Base-by-base conservation (phyloP, 2,113 vertebrate species). In the Semnornis frantzii region DNA sequence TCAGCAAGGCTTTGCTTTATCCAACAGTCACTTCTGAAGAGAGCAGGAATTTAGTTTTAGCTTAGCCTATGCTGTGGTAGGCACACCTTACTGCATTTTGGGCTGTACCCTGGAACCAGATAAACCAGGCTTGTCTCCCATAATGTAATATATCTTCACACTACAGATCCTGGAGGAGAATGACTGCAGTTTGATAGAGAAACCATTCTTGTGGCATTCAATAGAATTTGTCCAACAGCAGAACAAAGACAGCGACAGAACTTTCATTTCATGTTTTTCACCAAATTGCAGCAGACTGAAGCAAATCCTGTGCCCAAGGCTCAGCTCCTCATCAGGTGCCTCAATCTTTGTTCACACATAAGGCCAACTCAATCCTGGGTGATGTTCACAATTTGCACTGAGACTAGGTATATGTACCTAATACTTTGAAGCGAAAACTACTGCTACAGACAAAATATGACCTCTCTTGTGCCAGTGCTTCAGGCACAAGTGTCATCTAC, bases 201-300 rank as follows among this genome's bases (percentile, higher is more conserved):
- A 77, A 68, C 19, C 0, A 7, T 78, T 87, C 87, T 91, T 0
- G 3, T 65, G 90, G 88, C 1, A 3, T 71, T 85, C 64, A 1
- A 33, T 92, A 94, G 76, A 79, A 19, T 58, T 72, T 54, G 77
- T 94, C 88, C 92, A 96, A 69, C 80, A 90, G 83, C 81, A 87
- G 83, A 95, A 94, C 96, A 96, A 95, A 96, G 92, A 48, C 72
- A 62, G 83, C 4, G 4, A 60, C 70, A 81, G 27, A 90, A 83
- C 58, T 90, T 90, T 77, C 93, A 86, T 83, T 68, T 75, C 68
- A 42, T 0, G 1, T 90, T 90, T 96, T 72, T 84, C 55, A 90
- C 73, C 58, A 76, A 86, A 84, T 15, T 1, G 17, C 0, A 1
- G 70, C 80, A 89, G 70, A 21, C 28, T 5, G 39, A 84, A 58